Base-by-base conservation (phyloP, 2,113 vertebrate genomes). In the Onychostoma macrolepis region DNA sequence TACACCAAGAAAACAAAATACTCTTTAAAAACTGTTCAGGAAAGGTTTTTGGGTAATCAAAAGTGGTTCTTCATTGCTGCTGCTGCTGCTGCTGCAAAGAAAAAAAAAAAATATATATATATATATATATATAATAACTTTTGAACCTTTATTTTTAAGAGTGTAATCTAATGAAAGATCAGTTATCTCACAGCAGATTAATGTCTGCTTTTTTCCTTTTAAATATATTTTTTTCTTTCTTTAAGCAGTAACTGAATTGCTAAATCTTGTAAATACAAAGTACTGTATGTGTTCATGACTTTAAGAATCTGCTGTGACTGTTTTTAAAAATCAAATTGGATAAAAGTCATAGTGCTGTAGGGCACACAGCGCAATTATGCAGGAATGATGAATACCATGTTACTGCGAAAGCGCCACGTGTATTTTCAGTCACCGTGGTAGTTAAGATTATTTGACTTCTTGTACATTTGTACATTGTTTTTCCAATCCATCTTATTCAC, bases 391-490 rank as follows among this genome's bases (percentile, higher is more conserved):
- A 33, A 33, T 72, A 41, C 63, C 30, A 38, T 26, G 67, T 50
- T 84, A 56, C 82, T 26, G 67, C 2, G 30, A 84, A 72, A 56
- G 67, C 13, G 11, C 21, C 45, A 53, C 48, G 50, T 50, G 28
- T 17, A 24, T 81, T 38, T 19, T 63, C 2, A 76, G 63, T 76
- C 26, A 33, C 13, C 6, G 38, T 26, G 38, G 8, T 28, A 24
- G 24, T 76, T 56, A 6, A 65, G 36, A 65, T 83, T 77, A 36
- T 83, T 50, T 21, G 38, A 6, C 71, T 61, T 86, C 33, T 28
- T 56, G 43, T 72, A 61, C 30, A 82, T 82, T 80, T 28, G 74
- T 78, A 19, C 28, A 38, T 85, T 78, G 50, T 65, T 76, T 63
- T 72, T 26, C 33, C 28, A 61, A 67, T 83, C 17, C 50, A 83